Conservation (phyloP, 2,113 vertebrate species). For the Craseonycteris thonglongyai region DNA sequence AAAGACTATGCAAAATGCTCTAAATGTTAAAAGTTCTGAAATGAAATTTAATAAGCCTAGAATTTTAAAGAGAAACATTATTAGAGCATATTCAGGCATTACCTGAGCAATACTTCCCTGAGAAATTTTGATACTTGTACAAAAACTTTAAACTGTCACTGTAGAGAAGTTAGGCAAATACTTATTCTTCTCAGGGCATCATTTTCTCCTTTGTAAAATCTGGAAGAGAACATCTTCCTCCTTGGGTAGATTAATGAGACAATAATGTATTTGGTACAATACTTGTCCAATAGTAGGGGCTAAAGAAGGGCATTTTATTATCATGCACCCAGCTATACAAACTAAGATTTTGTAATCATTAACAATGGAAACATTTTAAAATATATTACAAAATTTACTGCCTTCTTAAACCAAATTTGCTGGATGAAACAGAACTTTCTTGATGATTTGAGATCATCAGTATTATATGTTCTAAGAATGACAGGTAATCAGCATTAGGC, state of each 20-base stretch:
- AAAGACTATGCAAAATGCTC: background rate
- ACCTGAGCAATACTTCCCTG: background rate
- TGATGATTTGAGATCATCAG: background rate
- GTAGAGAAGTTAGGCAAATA: background rate
- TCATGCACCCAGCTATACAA: background rate
- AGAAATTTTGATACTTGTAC: background rate
- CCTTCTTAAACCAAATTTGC: background rate
- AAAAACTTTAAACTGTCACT: background rate
- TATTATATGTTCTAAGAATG: background rate
- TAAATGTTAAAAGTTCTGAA: background rate
- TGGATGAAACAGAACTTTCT: background rate
- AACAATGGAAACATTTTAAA: background rate
- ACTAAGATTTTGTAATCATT: background rate
- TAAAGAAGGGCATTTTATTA: background rate
- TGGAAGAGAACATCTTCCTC: background rate
- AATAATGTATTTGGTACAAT: background rate
- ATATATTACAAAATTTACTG: background rate
- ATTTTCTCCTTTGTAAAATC: background rate
- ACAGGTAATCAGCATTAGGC: background rate
- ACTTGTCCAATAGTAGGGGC: background rate
- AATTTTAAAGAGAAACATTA: background rate
- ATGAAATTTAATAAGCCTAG: background rate
- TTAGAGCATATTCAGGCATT: background rate
- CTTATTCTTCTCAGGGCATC: background rate
- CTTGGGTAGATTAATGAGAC: background rate